Evolutionary conservation across 1,140 invertebrate species (phyloP), one percentile per base, ranked within the genome.

Genomic region (Euglossa dilemma): DNA sequence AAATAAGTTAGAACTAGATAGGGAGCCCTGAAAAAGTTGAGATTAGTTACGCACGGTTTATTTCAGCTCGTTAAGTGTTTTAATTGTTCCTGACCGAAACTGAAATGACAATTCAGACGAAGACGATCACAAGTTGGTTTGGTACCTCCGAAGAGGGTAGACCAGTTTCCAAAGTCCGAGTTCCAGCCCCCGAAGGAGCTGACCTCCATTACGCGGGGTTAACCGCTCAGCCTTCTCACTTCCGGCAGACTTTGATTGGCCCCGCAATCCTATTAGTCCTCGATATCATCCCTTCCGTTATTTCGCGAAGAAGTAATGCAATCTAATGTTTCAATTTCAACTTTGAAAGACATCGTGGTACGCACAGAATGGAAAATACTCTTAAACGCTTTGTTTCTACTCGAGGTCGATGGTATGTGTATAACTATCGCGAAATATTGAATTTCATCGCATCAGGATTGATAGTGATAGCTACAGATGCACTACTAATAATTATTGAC

Each of bases 141-240:
- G 56, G 81, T 74, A 77, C 72, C 77, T 75, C 70, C 74, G 63
- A 78, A 86, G 87, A 81, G 87, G 84, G 81, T 82, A 87, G 86
- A 86, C 82, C 84, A 88, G 73, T 89, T 90, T 85, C 88, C 80
- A 89, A 87, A 90, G 90, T 90, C 89, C 89, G 86, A 91, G 85
- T 87, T 88, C 57, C 54, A 72, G 77, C 92, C 92, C 36, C 92
- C 92, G 85, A 89, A 91, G 92, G 91, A 93, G 91, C 87, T 91
- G 89, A 92, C 90, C 91, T 91, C 92, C 89, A 93, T 93, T 93
- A 93, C 92, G 91, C 87, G 90, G 89, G 92, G 92, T 93, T 93
- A 93, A 93, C 92, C 93, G 89, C 92, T 91, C 87, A 86, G 88
- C 88, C 90, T 91, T 91, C 90, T 90, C 92, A 92, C 91, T 93